Evolutionary conservation across 2,888 invertebrate species (phyloP).

Genomic region (Caenorhabditis doughertyi): DNA sequence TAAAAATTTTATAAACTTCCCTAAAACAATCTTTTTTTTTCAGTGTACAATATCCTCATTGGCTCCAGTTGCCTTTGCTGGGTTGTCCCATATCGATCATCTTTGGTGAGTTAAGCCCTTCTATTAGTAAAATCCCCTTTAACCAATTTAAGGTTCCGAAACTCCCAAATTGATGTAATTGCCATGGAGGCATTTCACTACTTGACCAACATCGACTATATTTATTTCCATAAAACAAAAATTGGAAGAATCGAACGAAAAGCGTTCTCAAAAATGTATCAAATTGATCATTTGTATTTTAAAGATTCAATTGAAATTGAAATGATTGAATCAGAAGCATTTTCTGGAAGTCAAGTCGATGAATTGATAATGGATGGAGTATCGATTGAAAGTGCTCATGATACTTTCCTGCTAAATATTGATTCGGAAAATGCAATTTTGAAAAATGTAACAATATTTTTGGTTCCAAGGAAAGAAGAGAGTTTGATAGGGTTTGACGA

Average conservation of each 20-base stretch:
- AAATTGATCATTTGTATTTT: constrained; percentile 61
- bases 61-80: constrained; percentile 62
- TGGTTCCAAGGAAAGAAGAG: constrained; percentile 31
- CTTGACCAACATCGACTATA: constrained; percentile 74
- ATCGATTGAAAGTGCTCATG: constrained; percentile 18
- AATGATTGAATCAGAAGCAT: constrained; percentile 52
- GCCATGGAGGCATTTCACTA: constrained; percentile 73
- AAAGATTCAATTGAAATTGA: constrained; percentile 54
- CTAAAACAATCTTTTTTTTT: not conserved
- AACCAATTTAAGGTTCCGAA: constrained; percentile 73
- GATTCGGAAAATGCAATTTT: constrained; percentile 31
- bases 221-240: constrained; percentile 75
- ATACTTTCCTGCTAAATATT: constrained; percentile 45
- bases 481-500: not conserved
- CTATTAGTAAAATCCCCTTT: not conserved
- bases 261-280: constrained; percentile 68
- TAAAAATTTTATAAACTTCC: too few relatives aligned
- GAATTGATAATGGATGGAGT: constrained; percentile 55
- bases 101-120: constrained; percentile 61
- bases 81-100: constrained; percentile 67
- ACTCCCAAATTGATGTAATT: constrained; percentile 74
- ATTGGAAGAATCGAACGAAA: constrained; percentile 59
- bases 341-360: constrained; percentile 46
- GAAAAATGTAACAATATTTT: constrained; percentile 30
- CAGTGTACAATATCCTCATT: constrained; percentile 45